A percentile compares a stretch with the other conserved stretches of the same genome.
These are phyloP conservation scores for Beroe ovata DNA, from an alignment of 37 sponge, comb jelly and placozoan species.

Conservation along the genomic window DNA sequence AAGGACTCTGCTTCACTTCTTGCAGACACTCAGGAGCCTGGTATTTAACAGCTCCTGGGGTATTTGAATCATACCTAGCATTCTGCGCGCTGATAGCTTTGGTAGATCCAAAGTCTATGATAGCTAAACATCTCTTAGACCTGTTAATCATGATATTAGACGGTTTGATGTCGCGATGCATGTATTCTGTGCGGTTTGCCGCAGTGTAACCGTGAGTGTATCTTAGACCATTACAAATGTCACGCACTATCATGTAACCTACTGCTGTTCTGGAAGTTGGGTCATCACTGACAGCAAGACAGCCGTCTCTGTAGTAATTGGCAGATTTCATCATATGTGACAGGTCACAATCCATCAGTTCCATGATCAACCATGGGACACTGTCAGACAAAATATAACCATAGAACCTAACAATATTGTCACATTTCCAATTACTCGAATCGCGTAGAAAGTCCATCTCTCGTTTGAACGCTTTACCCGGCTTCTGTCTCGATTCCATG, in stretches of 20 bases:
- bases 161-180: slow-evolving; percentile 36
- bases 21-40: background rate
- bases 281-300: background rate
- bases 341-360: slow-evolving; percentile 24
- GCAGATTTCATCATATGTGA: background rate
- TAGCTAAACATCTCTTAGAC: background rate
- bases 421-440: slow-evolving; percentile 4
- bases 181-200: background rate
- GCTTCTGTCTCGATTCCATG: background rate
- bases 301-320: background rate
- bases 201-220: background rate
- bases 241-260: background rate
- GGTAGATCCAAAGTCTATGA: slow-evolving; percentile 41
- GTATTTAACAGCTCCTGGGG: background rate
- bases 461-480: background rate
- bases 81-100: background rate
- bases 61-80: background rate
- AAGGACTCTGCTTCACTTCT: background rate
- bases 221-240: background rate
- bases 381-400: background rate
- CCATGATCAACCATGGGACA: background rate
- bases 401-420: background rate
- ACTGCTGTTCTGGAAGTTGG: background rate
- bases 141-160: slow-evolving; percentile 15
- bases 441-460: slow-evolving; percentile 6